phyloP scores from a whole-genome alignment of 2,797 vertebrate genomes.

The Phoeniculus purpureus region DNA sequence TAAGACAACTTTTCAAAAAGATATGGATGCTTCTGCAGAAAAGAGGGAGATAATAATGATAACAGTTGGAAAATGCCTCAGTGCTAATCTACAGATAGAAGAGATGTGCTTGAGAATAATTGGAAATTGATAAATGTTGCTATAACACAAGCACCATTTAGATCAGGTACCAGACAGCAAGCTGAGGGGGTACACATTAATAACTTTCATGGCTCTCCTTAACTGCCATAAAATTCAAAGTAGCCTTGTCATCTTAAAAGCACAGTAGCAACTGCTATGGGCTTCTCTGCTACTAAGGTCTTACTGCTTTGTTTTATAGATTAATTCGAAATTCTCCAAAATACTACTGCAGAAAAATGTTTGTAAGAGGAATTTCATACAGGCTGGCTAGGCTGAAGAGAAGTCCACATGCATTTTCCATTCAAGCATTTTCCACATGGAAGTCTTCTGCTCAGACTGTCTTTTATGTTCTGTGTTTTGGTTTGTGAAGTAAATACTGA shows the following conservation, averaged over 20 bases:
- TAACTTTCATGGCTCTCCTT: slow-evolving; percentile 27
- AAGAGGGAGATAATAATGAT: background rate
- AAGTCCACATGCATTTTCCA: background rate
- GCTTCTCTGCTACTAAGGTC: background rate
- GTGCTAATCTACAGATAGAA: background rate
- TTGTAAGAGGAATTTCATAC: background rate
- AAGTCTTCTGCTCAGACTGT: background rate
- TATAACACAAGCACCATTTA: slow-evolving; percentile 25
- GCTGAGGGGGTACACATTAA: slow-evolving; percentile 27
- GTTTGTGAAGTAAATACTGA: background rate
- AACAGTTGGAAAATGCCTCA: background rate
- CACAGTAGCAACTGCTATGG: background rate
- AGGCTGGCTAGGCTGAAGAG: background rate
- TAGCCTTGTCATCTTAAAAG: slow-evolving; percentile 42
- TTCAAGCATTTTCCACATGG: background rate
- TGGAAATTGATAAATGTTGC: slow-evolving; percentile 53
- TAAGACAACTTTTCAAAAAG: background rate
- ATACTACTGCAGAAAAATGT: background rate
- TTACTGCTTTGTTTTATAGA: background rate
- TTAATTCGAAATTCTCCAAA: background rate
- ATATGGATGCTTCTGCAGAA: background rate
- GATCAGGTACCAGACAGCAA: slow-evolving; percentile 47
- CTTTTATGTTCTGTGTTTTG: background rate
- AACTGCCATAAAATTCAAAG: slow-evolving; percentile 29
- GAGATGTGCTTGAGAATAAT: slow-evolving; percentile 27